phyloP scores from a whole-genome alignment of 2,113 vertebrate species.

The Mormyrus iriodes region DNA sequence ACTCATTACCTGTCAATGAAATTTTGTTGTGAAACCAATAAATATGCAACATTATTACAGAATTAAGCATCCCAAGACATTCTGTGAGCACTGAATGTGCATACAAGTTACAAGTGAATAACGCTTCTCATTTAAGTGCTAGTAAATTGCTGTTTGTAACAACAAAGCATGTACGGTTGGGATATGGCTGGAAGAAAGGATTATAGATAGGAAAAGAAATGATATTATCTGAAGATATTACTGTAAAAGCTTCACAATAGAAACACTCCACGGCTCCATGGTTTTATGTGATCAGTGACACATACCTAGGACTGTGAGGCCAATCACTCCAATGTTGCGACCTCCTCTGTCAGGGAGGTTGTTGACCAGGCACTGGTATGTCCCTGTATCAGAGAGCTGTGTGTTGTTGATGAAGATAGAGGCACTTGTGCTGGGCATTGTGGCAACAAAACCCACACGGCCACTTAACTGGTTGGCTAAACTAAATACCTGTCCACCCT shows the following conservation, averaged over 20 bases:
- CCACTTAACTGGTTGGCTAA: slow-evolving; percentile 83
- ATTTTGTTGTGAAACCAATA: neutral
- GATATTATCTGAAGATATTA: neutral
- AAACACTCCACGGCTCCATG: neutral
- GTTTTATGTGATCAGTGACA: neutral
- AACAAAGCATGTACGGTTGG: neutral
- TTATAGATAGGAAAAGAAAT: neutral
- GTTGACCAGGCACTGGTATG: slow-evolving; percentile 98
- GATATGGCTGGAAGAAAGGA: neutral
- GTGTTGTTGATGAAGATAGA: slow-evolving; percentile 99
- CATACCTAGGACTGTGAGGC: slow-evolving; percentile 91
- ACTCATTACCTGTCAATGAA: neutral
- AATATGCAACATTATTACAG: neutral
- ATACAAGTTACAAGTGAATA: neutral
- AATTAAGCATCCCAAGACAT: neutral
- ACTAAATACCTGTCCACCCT: slow-evolving; percentile 90
- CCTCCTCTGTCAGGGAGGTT: slow-evolving; percentile 91
- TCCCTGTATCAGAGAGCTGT: slow-evolving; percentile 92
- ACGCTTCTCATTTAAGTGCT: neutral
- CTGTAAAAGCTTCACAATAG: neutral
- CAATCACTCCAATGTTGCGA: slow-evolving; percentile 90
- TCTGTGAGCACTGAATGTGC: neutral
- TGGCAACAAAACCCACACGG: slow-evolving; percentile 87
- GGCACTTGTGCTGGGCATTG: slow-evolving; percentile 97
- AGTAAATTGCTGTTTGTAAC: neutral